Conservation (phyloP, 2,888 invertebrate genomes). For the Cheilosia vernalis region DNA sequence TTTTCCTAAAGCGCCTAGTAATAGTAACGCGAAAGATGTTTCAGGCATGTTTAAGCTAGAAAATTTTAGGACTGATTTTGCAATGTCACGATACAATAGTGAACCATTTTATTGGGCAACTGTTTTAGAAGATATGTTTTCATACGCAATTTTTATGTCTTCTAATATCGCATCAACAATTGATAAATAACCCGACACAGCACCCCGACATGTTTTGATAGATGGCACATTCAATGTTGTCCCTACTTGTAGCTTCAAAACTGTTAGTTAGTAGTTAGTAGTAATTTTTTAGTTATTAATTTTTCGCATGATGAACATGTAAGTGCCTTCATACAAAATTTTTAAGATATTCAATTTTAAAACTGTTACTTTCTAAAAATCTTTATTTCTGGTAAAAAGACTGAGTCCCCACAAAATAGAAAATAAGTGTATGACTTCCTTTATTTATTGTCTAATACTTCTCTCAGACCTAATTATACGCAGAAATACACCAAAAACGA, state of each 20-base stretch:
- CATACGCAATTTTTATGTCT: neutral
- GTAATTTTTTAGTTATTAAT: too few relatives aligned
- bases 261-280: too few relatives aligned
- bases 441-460: too few relatives aligned
- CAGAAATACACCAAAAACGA: too few relatives aligned
- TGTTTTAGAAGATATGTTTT: neutral
- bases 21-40: neutral
- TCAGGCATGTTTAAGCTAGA: neutral
- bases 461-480: too few relatives aligned
- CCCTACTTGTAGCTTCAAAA: neutral
- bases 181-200: neutral
- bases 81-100: neutral
- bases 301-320: too few relatives aligned
- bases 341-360: too few relatives aligned
- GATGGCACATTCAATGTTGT: neutral
- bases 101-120: slow-evolving; percentile 14
- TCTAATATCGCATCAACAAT: slow-evolving; percentile 5
- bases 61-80: slow-evolving; percentile 3
- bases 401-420: too few relatives aligned
- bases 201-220: neutral
- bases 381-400: too few relatives aligned
- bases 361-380: too few relatives aligned
- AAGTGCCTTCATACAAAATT: too few relatives aligned
- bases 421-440: too few relatives aligned
- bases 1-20: neutral